Evolutionary conservation across 2,797 vertebrate genomes (phyloP).

Genomic region (Sorex maritimensis): DNA sequence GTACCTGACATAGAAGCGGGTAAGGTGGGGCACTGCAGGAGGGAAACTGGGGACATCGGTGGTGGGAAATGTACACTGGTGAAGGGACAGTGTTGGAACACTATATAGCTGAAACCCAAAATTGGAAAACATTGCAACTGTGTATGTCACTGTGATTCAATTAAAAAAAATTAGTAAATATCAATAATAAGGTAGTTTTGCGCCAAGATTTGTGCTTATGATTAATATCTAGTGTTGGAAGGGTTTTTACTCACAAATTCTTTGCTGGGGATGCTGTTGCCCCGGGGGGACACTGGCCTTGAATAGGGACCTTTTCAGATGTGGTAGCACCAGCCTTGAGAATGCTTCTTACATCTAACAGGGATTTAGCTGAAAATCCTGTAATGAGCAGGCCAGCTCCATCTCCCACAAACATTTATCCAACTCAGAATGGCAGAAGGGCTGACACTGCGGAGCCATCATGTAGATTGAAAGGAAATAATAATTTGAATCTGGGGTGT

Average conservation of each 20-base stretch:
- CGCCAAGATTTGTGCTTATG: not conserved
- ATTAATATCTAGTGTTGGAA: not conserved
- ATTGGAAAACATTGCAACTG: too few species aligned
- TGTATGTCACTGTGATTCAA: too few species aligned
- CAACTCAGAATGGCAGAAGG: not conserved
- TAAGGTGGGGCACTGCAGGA: too few species aligned
- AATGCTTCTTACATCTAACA: not conserved
- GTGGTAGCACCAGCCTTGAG: not conserved
- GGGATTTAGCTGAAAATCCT: not conserved
- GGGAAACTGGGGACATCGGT: too few species aligned
- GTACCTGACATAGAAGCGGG: too few species aligned
- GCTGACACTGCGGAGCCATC: not conserved
- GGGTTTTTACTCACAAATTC: not conserved
- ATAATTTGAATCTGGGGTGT: not conserved
- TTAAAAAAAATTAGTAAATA: too few species aligned
- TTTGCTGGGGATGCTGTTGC: not conserved
- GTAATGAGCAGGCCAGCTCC: not conserved
- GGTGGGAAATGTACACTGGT: too few species aligned
- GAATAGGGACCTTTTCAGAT: not conserved
- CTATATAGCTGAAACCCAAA: too few species aligned
- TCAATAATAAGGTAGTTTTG: not conserved
- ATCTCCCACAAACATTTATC: not conserved
- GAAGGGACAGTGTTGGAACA: too few species aligned
- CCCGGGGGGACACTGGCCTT: not conserved
- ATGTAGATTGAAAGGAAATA: not conserved